Evolutionary conservation across 1,140 invertebrate genomes (phyloP), one percentile per base, ranked within the genome.

Genomic region (Ceratina calcarata): DNA sequence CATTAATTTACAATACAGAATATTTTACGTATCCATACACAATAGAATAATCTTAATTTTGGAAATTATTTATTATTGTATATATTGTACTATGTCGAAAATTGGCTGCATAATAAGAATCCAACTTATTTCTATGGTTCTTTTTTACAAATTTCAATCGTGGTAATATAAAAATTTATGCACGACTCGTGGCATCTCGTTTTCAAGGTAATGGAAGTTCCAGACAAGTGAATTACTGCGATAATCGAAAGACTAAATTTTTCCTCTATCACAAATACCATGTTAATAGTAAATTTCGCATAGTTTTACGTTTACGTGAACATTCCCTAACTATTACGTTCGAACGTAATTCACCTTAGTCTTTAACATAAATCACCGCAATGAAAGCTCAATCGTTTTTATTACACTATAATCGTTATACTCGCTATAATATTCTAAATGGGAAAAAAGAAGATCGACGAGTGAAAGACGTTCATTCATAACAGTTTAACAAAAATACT

Each of bases 81-180:
- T 57, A n/a, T 3, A 13, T 15, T 3, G n/a, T 27, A 37, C 16
- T 58, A 45, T 51, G 7, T 12, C 8, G 49, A 53, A 53, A 20
- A 13, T 69, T 53, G 45, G 16, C 37, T 60, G 53, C 13, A 15
- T 37, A 24, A 62, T 51, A 37, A 37, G 53, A 13, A 22, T 24
- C 15, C 18, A 78, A 67, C 20, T 61, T 69, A 22, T 51, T 22
- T 0, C 22, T 68, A 51, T 3, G 10, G 0, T 57, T 18, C 27
- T 32, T 55, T 32, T 0, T 55, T 18, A 10, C 0, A 60, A 62
- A 72, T 72, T 32, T 60, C 4, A 51, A 32, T 51, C 60, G 22
- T 55, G 0, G 45, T 32, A 20, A 70, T 71, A 51, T 78, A 71
- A 70, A 77, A 62, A 60, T 60, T 22, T 22, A 57, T 78, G 45